These are phyloP conservation scores for Blera fallax DNA, from an alignment of 2,888 invertebrate genomes.

Conservation along the genomic window DNA sequence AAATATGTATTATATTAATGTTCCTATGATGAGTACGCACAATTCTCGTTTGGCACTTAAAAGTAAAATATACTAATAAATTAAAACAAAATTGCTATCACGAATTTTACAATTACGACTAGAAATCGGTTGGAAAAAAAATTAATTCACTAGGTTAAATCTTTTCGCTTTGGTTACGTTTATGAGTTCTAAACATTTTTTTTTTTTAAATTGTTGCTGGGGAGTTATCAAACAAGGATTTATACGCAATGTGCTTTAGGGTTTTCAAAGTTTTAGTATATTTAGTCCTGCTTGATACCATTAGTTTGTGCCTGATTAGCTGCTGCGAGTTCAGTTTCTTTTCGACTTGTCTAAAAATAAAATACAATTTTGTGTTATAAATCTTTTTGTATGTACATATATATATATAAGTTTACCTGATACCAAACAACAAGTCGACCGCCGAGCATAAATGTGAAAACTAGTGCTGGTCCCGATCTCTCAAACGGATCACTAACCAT, in stretches of 20 bases:
- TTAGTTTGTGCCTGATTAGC: constrained; percentile 84
- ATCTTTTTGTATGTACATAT: constrained; percentile 10
- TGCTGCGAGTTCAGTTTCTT: constrained; percentile 83
- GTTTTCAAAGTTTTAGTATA: neutral
- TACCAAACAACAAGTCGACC: constrained; percentile 93
- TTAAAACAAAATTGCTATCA: constrained; percentile 65
- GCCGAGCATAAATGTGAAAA: constrained; percentile 95
- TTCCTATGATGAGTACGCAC: constrained; percentile 35
- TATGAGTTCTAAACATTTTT: constrained; percentile 53
- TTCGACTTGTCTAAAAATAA: constrained; percentile 84
- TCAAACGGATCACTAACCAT: constrained; percentile 96
- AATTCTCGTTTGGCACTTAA: constrained; percentile 71
- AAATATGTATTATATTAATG: constrained; percentile 25
- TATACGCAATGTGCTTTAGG: constrained; percentile 10
- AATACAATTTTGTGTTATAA: neutral
- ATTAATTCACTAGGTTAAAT: constrained; percentile 50
- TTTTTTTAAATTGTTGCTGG: constrained; percentile 34
- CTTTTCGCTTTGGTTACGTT: constrained; percentile 41
- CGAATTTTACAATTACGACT: constrained; percentile 69
- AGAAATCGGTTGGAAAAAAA: constrained; percentile 54
- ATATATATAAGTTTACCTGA: constrained; percentile 76
- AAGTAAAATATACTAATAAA: constrained; percentile 62
- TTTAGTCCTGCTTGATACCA: constrained; percentile 85
- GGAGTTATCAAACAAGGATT: constrained; percentile 35
- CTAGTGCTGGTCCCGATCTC: constrained; percentile 93